Evolutionary conservation across 2,888 invertebrate species (phyloP), one percentile per base, ranked within the genome.

Genomic region (Halictus quadricinctus): DNA sequence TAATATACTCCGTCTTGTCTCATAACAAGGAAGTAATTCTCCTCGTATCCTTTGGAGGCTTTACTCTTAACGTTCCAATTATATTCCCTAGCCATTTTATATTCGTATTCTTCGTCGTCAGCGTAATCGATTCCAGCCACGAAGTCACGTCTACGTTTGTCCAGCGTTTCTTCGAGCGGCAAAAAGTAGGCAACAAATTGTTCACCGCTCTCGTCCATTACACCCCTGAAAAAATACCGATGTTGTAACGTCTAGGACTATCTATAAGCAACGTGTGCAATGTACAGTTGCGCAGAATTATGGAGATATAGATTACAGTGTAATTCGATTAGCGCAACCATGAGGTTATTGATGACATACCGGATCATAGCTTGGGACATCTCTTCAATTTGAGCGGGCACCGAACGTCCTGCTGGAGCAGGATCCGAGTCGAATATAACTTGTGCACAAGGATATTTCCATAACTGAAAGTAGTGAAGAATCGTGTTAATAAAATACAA

Each of bases 61-160:
- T 99, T 99, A 95, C 98, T 99, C 95, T 99, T 99, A 36, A 99
- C 99, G 93, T 99, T 99, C 99, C 99, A 99, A 94, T 99, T 99
- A 94, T 99, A 99, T 94, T 99, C 99, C 87, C 99, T 96, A 0
- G 99, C 98, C 97, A 99, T 98, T 95, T 98, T 97, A 93, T 99
- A 99, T 91, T 99, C 99, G 93, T 99, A 99, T 79, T 98, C 98
- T 89, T 98, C 97, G 1, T 97, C 98, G 72, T 98, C 98, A 93
- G 97, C 96, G 94, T 98, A 99, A 0, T 98, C 97, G 29, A 97
- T 95, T 48, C 95, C 96, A 73, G 97, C 97, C 0, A 96, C 95
- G 76, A 97, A 96, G 93, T 99, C 99, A 69, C 97, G 96, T 80
- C 98, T 96, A 48, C 99, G 96, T 95, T 99, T 99, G 88, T 96